Percentiles rank a stretch among this genome's conserved stretches.
phyloP scores from a whole-genome alignment of 2,888 invertebrate species.

The Monochamus alternatus region DNA sequence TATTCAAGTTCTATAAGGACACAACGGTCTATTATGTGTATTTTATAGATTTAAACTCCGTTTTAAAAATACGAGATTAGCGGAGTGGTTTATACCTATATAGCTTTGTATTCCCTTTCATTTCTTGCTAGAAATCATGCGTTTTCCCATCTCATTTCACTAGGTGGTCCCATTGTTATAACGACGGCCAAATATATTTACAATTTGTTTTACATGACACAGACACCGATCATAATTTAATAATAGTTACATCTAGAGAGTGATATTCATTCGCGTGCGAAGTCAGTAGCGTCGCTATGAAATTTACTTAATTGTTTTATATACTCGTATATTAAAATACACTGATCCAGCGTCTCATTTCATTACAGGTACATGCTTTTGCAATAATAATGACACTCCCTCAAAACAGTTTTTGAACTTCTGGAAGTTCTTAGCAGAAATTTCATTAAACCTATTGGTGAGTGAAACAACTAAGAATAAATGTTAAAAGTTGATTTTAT shows the following conservation, averaged over 20 bases:
- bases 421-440: no score
- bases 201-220: conserved; percentile 22
- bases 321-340: not conserved
- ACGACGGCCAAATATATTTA: conserved; percentile 29
- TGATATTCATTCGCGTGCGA: no score
- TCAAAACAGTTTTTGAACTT: no score
- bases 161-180: conserved; percentile 24
- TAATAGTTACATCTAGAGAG: no score
- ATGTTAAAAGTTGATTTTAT: no score
- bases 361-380: no score
- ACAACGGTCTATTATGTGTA: conserved; percentile 20
- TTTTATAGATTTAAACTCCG: conserved; percentile 21
- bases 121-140: conserved; percentile 25
- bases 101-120: conserved; percentile 29
- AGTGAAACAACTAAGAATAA: no score
- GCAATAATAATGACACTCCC: no score
- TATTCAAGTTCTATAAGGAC: conserved; percentile 21
- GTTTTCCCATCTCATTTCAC: conserved; percentile 25
- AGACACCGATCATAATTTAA: not conserved
- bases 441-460: no score
- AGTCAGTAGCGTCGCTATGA: no score
- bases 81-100: conserved; percentile 5
- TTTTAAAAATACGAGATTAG: conserved; percentile 6
- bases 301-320: no score
- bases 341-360: no score